Evolutionary conservation across 2,113 vertebrate species (phyloP), one percentile per base, ranked within the genome.

Genomic region (Tiliqua scincoides): DNA sequence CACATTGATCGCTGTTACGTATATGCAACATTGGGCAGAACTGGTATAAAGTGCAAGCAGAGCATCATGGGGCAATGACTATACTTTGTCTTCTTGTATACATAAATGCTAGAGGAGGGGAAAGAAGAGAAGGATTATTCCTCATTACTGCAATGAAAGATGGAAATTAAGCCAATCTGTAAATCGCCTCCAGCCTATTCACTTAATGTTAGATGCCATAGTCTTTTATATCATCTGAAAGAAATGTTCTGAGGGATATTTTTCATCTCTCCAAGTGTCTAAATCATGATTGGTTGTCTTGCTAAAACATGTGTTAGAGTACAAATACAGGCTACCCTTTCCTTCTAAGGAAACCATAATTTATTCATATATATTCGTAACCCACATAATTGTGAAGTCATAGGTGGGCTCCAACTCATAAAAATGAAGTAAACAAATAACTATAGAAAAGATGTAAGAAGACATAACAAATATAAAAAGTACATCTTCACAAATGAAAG

Each of bases 151-250:
- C 59, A 67, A 79, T 72, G 76, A 84, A 84, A 88, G 48, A 79
- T 67, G 40, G 48, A 88, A 84, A 88, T 84, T 79, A 84, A 88
- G 82, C 59, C 68, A 84, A 79, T 79, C 68, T 84, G 75, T 73
- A 72, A 84, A 88, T 79, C 20, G 70, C 82, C 82, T 88, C 67
- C 59, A 84, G 87, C 82, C 82, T 79, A 73, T 79, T 63, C 68
- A 65, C 68, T 84, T 79, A 32, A 79, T 74, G 43, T 73, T 88
- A 79, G 20, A 57, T 79, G 74, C n/a, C 63, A 62, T 65, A 79
- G 82, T 79, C 59, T 67, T 84, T 63, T 88, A 84, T 84, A 73
- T 77, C 30, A 70, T 73, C 57, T 79, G 43, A 84, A 74, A 72
- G 57, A 65, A 88, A 67, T 84, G 67, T 84, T 84, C 48, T 65